Conservation (phyloP, 2,113 vertebrate genomes). For the Coregonus clupeaformis region DNA sequence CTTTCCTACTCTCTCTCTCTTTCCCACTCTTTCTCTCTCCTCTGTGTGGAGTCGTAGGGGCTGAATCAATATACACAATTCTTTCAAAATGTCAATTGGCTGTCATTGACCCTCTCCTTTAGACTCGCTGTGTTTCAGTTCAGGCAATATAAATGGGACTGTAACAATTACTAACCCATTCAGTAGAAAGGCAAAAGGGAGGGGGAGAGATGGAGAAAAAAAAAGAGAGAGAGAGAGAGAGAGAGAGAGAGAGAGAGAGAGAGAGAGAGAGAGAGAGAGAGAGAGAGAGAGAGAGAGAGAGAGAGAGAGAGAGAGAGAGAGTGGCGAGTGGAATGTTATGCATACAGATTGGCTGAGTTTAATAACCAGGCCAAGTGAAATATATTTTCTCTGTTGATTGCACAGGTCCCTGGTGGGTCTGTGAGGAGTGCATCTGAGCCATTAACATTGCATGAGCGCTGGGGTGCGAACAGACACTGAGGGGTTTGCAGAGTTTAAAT, state of each 20-base stretch:
- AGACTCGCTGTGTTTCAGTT: constrained; percentile 8
- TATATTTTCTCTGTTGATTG: constrained; percentile 19
- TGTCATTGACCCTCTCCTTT: constrained; percentile 7
- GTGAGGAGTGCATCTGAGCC: constrained; percentile 21
- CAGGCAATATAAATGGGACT: constrained; percentile 26
- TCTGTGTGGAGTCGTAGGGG: neutral
- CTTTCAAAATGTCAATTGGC: constrained; percentile 31
- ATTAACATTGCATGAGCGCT: constrained; percentile 29
- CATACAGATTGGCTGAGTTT: constrained; percentile 26
- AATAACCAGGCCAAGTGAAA: constrained; percentile 27
- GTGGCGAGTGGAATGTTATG: constrained; percentile 12
- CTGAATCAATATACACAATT: constrained; percentile 18
- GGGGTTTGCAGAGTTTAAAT: constrained; percentile 34
- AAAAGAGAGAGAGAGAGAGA: no score
- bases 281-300: constrained; percentile 4
- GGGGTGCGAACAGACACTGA: constrained; percentile 8
- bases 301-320: constrained; percentile 6
- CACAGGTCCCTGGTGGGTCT: constrained; percentile 30
- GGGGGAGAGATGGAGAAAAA: no score
- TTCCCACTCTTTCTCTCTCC: neutral
- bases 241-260: no score
- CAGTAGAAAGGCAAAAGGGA: no score
- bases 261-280: constrained; percentile 19
- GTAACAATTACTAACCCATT: no score
- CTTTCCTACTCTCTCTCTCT: neutral